Percentiles rank a stretch among this genome's conserved stretches.
These are phyloP conservation scores for Dryobotodes eremita DNA, from an alignment of 2,888 invertebrate genomes.

Conservation along the genomic window DNA sequence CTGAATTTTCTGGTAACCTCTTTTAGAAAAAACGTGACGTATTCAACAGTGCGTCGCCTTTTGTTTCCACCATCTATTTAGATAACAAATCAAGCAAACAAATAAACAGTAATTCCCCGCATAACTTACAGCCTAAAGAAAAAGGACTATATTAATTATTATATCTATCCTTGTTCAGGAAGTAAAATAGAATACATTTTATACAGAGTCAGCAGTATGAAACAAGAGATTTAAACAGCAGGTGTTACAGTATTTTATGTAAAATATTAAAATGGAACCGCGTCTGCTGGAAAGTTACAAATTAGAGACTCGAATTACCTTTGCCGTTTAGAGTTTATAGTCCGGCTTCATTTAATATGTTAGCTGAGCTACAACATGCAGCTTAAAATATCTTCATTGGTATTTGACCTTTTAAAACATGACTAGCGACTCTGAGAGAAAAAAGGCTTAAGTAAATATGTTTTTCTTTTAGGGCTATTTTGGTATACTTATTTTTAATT, in stretches of 20 bases:
- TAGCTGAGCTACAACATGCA: conserved; percentile 15
- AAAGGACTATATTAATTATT: conserved; percentile 58
- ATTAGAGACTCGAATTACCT: conserved; percentile 81
- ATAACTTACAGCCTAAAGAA: conserved; percentile 47
- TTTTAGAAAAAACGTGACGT: not conserved
- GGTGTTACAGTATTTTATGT: conserved; percentile 83
- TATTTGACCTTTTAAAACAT: conserved; percentile 24
- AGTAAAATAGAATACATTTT: conserved; percentile 72
- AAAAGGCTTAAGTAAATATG: not conserved
- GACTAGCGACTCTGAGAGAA: not conserved
- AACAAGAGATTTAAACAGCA: conserved; percentile 80
- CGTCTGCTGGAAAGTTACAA: conserved; percentile 77
- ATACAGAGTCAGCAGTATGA: conserved; percentile 73
- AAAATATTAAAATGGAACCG: conserved; percentile 82
- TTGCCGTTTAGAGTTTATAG: conserved; percentile 72
- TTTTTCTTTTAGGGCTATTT: not conserved
- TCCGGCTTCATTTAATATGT: conserved; percentile 61
- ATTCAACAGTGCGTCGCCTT: not conserved
- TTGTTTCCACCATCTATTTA: conserved; percentile 2
- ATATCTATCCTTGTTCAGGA: conserved; percentile 55
- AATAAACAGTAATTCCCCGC: conserved; percentile 26
- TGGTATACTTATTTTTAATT: not conserved
- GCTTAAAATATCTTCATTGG: conserved; percentile 26
- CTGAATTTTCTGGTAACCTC: not conserved
- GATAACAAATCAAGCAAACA: conserved; percentile 30